Evolutionary conservation across 1,140 invertebrate genomes (phyloP).

Genomic region (Mylabris phalerata): DNA sequence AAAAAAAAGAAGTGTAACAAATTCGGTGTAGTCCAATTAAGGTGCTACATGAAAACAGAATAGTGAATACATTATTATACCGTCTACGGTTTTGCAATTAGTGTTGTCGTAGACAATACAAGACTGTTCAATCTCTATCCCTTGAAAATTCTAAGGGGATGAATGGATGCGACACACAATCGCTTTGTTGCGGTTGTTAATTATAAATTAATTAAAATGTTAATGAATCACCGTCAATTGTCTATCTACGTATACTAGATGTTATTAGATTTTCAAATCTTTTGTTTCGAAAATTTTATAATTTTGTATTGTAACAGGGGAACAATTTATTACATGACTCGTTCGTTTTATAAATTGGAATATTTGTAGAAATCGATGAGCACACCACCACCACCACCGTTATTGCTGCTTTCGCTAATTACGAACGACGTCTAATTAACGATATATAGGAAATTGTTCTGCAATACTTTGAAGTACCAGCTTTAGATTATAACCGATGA

Average conservation of each 20-base stretch:
- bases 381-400: conserved; percentile 11
- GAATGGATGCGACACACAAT: conserved; percentile 18
- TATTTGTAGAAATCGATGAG: conserved; percentile 38
- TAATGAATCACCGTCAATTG: conserved; percentile 32
- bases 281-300: conserved; percentile 21
- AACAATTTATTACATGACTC: conserved; percentile 11
- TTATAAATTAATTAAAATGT: conserved; percentile 34
- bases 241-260: conserved; percentile 23
- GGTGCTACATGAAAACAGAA: conserved; percentile 11
- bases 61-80: neutral
- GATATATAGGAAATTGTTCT: conserved; percentile 43
- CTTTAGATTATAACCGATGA: conserved; percentile 36
- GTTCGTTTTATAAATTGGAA: conserved; percentile 32
- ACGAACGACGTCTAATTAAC: conserved; percentile 41
- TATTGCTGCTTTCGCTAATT: conserved; percentile 36
- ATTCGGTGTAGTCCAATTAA: conserved; percentile 12
- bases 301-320: no score
- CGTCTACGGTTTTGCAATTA: conserved; percentile 15
- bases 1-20: conserved; percentile 6
- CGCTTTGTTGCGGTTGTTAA: conserved; percentile 33
- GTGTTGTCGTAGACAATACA: conserved; percentile 1
- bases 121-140: no score
- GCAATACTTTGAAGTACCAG: conserved; percentile 41
- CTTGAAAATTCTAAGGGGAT: neutral
- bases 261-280: conserved; percentile 33